Percentiles rank a stretch among this genome's conserved stretches.
These are phyloP conservation scores for Electrona antarctica DNA, from an alignment of 2,113 vertebrate genomes.

Conservation along the genomic window DNA sequence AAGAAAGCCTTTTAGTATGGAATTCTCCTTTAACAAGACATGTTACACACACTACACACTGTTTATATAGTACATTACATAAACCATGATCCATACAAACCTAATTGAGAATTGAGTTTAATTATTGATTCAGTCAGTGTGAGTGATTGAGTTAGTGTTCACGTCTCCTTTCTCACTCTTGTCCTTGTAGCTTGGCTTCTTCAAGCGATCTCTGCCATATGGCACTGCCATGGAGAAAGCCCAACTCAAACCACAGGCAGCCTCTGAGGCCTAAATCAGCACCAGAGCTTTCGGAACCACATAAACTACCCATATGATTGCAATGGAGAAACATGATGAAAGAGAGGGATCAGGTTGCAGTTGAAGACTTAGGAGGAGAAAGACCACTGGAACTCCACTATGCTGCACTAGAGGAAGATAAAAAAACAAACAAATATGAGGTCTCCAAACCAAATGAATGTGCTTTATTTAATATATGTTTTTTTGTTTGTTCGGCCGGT, in stretches of 20 bases:
- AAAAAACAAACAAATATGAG: constrained; percentile 41
- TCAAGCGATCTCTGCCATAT: constrained; percentile 89
- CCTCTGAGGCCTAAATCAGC: constrained; percentile 86
- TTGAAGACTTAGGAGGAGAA: constrained; percentile 51
- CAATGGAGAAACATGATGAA: constrained; percentile 54
- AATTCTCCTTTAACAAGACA: no score
- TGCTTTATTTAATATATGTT: constrained; percentile 64
- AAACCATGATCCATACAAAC: no score
- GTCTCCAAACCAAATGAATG: constrained; percentile 82
- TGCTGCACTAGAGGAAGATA: constrained; percentile 76
- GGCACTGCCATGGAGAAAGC: constrained; percentile 96
- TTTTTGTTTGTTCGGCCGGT: constrained; percentile 53
- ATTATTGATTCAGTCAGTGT: no score
- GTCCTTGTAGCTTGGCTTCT: constrained; percentile 87
- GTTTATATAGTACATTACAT: background rate
- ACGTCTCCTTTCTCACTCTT: background rate
- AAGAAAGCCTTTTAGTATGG: no score
- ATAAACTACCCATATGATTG: constrained; percentile 60
- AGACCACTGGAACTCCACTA: constrained; percentile 82
- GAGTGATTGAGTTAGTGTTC: background rate
- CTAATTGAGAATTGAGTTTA: no score
- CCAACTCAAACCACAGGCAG: constrained; percentile 92
- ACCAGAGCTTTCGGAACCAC: constrained; percentile 14
- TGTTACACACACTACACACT: background rate
- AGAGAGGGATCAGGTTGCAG: constrained; percentile 52